Conservation (phyloP, 2,888 invertebrate species). For the Entomobrya proxima region DNA sequence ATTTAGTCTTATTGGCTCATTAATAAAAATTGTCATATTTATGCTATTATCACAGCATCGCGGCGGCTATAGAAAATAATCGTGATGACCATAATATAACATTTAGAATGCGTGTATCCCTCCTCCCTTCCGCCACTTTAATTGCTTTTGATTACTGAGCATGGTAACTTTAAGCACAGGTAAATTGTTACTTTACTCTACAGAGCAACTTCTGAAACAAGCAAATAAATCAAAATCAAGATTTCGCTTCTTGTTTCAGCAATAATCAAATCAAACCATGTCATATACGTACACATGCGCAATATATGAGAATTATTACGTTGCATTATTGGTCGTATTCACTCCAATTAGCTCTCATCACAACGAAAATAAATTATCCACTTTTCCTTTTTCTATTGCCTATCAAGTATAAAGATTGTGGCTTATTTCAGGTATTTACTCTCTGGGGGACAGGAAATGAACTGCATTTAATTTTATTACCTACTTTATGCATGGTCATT, state of each 20-base stretch:
- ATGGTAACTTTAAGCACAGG: not conserved
- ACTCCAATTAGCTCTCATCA: not conserved
- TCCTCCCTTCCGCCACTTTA: not conserved
- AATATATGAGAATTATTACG: too few species aligned
- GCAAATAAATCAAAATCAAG: not conserved
- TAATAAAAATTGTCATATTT: constrained; percentile 1
- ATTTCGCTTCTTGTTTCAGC: not conserved
- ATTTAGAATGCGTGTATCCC: not conserved
- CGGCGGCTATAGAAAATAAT: not conserved
- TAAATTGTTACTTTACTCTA: not conserved
- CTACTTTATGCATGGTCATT: not conserved
- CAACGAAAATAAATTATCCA: not conserved
- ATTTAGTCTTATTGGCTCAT: not conserved
- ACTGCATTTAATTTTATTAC: constrained; percentile 13
- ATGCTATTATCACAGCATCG: not conserved
- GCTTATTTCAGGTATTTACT: constrained; percentile 33
- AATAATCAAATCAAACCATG: not conserved
- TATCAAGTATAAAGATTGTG: not conserved
- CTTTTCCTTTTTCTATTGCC: not conserved
- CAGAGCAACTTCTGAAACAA: not conserved
- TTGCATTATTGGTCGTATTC: too few species aligned
- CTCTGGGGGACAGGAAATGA: constrained; percentile 37
- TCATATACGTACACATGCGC: not conserved
- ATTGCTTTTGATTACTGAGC: not conserved
- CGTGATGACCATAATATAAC: not conserved